Base-by-base conservation (phyloP, 2,888 invertebrate genomes). In the Habroteleia sp. region DNA sequence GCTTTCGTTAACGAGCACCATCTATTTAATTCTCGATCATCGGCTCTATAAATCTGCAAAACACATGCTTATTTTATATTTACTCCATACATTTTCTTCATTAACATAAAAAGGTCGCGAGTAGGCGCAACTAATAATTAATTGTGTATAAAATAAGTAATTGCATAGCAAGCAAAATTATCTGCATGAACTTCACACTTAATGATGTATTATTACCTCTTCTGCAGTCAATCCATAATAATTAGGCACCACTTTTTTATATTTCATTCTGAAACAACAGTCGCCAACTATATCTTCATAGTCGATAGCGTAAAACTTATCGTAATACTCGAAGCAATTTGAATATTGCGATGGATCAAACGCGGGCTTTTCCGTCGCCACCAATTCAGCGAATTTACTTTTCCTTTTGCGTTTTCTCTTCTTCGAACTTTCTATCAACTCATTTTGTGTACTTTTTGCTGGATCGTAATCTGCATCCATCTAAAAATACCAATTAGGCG, bases 231-330 rank as follows among this genome's bases (percentile, higher is more conserved):
- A 90, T 0, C 99, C 99, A 89, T 95, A 99, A 89, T 94, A 93
- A 87, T 98, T 98, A 0, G 97, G 94, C 31, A 93, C 91, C 0
- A 96, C 97, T 86, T 95, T 92, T 17, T 97, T 91, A 85, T 99
- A 99, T 84, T 96, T 97, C 89, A 98, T 99, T 79, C 96, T 91
- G 71, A 97, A 97, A 0, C 97, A 97, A 79, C 95, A 88, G 84
- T 98, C 97, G 0, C 94, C 98, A 44, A 99, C 94, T 48, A 98
- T 92, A 88, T 99, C 99, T 85, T 99, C 99, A 87, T 95, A 99
- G 88, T 98, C 97, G 85, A 98, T 90, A 82, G 94, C 93, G 85
- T 98, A 98, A 87, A 98, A 98, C 88, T 98, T 97, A 82, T 98
- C 96, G 85, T 97, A 93, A 85, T 97, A 97, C 80, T 97, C 91